Base-by-base conservation (phyloP, 2,113 vertebrate species). In the Rhadina sibilatrix region DNA sequence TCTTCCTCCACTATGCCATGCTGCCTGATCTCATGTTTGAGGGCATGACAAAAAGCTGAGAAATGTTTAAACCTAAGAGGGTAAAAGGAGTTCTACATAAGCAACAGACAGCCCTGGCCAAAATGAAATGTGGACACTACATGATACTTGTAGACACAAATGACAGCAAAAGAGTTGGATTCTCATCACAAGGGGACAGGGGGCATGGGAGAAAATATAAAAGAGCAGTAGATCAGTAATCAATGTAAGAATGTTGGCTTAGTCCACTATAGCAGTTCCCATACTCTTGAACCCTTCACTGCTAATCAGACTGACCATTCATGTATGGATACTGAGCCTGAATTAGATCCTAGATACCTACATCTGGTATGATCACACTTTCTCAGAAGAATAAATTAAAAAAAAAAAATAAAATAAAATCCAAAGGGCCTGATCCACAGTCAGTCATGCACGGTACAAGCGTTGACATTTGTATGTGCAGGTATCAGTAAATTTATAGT, bases 401-500 rank as follows among this genome's bases (percentile, higher is more conserved):
- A 61, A 33, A 24, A 52, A 65, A 5, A 35, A 35, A 61, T 28
- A 24, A 52, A 65, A 65, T 38, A 38, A 40, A 19, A n/a, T 35
- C 17, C 40, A 71, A 10, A 27, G 7, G 19, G 25, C 8, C 28
- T 75, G 46, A 78, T 35, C 19, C n/a, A 54, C 30, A 66, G 14
- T 11, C 47, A 25, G 5, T 10, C 6, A 57, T n/a, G 69, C 49
- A 15, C 49, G 35, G 18, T 31, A 21, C 12, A 72, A 27, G 3
- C 46, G 3, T 5, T 78, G 40, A 28, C 42, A 71, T 33, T 2
- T 21, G 3, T 17, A 10, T 2, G 5, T 0, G 4, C 20, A 19
- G 38, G 13, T 59, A 52, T 40, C 59, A 63, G 27, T n/a, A 33
- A 61, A 49, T 42, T 14, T 22, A 25, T 1, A 1, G 33, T 52